Base-by-base conservation (phyloP, 2,888 invertebrate genomes). In the Anorthoa munda region DNA sequence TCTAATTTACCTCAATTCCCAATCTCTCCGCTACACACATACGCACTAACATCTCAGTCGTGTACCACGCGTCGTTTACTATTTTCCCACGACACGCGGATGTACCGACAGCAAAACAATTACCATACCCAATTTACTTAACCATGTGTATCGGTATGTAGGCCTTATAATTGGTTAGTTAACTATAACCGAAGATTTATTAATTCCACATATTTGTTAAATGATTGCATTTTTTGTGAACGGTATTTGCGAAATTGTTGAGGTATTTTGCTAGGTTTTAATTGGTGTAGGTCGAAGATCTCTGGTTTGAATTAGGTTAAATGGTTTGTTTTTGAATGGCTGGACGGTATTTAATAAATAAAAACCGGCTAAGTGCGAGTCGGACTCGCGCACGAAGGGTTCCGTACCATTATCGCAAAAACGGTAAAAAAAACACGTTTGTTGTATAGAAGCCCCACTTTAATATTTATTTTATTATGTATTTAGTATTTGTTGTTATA, bases 41-140 rank as follows among this genome's bases (percentile, higher is more conserved):
- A 75, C 81, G 77, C 75, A 80, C 75, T 58, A 23, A 72, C 79
- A 80, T 84, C 77, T 82, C 77, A 76, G 84, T 80, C 84, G 84
- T 85, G 81, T 79, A 82, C 77, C 83, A 86, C 87, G 86, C 87
- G 86, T 89, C 90, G 90, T 90, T 90, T 90, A 91, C 89, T 84
- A 89, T 87, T 85, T 90, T 91, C 91, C 89, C 91, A 91, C 91
- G 91, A 78, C 75, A 72, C 81, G 58, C 71, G 76, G 72, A 64
- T 75, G 87, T 87, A 90, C 73, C 71, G 91, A 83, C 76, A 69
- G 84, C 88, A 87, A 81, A 88, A 84, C 71, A 71, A 83, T 81
- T 77, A 76, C 60, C 77, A 78, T 84, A 71, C 71, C 79, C 73
- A 82, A 82, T 84, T 77, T 73, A 65, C 31, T 66, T 79, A 79